A percentile compares a stretch with the other conserved stretches of the same genome.
Conservation (phyloP, 2,113 vertebrate species). For the rabbit (Oryctolagus cuniculus) region mOryCun1.1 NC_091435.1:124349501-124350000, state of each 20-base stretch:
- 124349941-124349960: background rate
- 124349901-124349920: background rate
- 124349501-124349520: constrained; percentile 34
- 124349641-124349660: background rate
- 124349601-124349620: background rate
- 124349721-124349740: constrained; percentile 53
- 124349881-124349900: background rate
- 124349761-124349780: constrained; percentile 68
- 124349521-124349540: background rate
- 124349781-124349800: constrained; percentile 53
- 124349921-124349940: background rate
- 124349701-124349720: constrained; percentile 64
- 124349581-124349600: background rate
- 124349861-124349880: background rate
- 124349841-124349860: constrained; percentile 17
- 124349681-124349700: constrained; percentile 12
- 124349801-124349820: constrained; percentile 34
- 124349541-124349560: constrained; percentile 12
- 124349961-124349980: constrained; percentile 21
- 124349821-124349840: constrained; percentile 14
- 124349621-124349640: background rate
- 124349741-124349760: constrained; percentile 50
- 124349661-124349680: background rate
- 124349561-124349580: background rate
- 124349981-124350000: constrained; percentile 9